Base-by-base conservation (phyloP, 1,140 invertebrate species). In the Stegodyphus dumicola region DNA sequence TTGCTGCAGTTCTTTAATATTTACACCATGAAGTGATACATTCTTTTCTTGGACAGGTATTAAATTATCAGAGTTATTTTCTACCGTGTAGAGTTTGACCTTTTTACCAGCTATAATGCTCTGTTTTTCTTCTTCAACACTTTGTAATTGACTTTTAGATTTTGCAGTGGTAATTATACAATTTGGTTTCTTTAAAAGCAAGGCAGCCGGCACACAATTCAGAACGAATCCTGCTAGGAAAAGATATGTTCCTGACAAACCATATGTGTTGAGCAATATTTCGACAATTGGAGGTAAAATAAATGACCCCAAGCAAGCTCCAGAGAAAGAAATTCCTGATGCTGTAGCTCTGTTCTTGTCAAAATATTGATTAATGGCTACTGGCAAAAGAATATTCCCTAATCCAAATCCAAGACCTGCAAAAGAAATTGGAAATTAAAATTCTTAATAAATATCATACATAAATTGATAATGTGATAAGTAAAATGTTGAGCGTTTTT, bases 141-240 rank as follows among this genome's bases (percentile, higher is more conserved):
- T 33, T 33, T 33, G 33, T 7, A 18, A 0, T 48, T 71, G 18
- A 17, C 11, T n/a, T n/a, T n/a, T 5, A 15, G 52, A 17, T 18
- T 80, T 69, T 33, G 33, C 33, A 60, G 56, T 60, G 9, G 15
- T 60, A 15, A 9, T 10, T 15, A 60, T 5, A 60, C 1, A 60
- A 60, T 60, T 60, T 60, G 81, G 81, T 51, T 71, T 77, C 33
- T 69, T 52, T 2, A 86, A 49, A 0, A 95, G 92, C 18, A 93
- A 93, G 0, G 94, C 94, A 11, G 94, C 94, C 2, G 95, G 94
- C 92, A 95, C 95, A 1, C 95, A 94, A 89, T 97, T 95, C 13
- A 97, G 90, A 74, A 95, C 94, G 4, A 96, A 91, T 33, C 94
- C 96, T 6, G 95, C 95, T 91, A 97, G 93, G 5, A 96, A 90